Conservation (phyloP, 1,140 invertebrate species). For the Chrysomallon squamiferum region DNA sequence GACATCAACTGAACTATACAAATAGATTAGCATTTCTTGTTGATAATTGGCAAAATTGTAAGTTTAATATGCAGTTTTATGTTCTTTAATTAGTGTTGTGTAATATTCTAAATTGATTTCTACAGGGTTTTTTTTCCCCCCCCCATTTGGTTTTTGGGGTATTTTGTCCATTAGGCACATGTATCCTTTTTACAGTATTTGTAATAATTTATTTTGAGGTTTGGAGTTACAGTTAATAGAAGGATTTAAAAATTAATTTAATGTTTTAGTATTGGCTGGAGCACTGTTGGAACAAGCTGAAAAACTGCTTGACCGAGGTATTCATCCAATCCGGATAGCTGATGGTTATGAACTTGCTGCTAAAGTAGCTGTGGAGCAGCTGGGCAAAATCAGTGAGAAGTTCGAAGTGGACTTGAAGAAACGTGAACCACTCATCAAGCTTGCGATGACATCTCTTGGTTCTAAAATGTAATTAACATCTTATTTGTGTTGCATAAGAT, state of each 20-base stretch:
- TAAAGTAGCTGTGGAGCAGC: conserved; percentile 83
- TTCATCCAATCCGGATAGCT: conserved; percentile 98
- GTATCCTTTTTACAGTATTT: no score
- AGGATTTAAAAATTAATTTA: no score
- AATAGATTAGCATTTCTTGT: neutral
- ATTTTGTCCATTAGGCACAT: no score
- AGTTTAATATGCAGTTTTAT: neutral
- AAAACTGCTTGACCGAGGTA: conserved; percentile 90
- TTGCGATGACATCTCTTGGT: conserved; percentile 97
- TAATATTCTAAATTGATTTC: no score
- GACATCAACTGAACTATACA: neutral
- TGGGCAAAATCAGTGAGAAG: conserved; percentile 87
- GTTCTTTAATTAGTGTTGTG: neutral
- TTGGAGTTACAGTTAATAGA: no score
- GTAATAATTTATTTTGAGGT: no score
- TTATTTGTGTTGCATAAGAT: conserved; percentile 3
- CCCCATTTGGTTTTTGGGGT: no score
- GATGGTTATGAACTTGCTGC: conserved; percentile 99
- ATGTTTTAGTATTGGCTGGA: conserved; percentile 79
- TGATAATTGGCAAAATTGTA: neutral
- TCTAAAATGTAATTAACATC: conserved; percentile 87
- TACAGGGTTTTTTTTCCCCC: no score
- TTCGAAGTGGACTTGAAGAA: conserved; percentile 87
- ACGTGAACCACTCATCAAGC: conserved; percentile 85
- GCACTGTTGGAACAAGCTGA: conserved; percentile 96